Percentiles rank a stretch among this genome's conserved stretches.
phyloP scores from a whole-genome alignment of 2,888 invertebrate genomes.

The Sinelater perroti region DNA sequence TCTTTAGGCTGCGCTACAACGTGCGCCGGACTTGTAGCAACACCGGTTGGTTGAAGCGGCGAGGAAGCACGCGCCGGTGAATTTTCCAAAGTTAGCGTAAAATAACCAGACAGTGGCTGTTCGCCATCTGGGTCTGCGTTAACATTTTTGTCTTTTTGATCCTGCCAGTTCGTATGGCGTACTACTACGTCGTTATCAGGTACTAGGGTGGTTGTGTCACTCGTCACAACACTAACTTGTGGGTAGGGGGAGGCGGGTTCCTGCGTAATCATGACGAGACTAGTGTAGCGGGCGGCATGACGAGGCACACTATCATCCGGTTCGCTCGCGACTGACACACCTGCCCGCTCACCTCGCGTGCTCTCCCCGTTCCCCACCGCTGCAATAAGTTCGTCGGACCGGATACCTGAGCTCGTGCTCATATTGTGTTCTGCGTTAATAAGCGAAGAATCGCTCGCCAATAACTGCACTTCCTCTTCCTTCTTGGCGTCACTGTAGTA shows the following conservation, averaged over 20 bases:
- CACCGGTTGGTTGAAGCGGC: slow-evolving; percentile 38
- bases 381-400: slow-evolving; percentile 55
- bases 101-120: slow-evolving; percentile 58
- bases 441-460: slow-evolving; percentile 25
- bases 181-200: slow-evolving; percentile 68
- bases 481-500: slow-evolving; percentile 16
- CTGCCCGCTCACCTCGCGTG: slow-evolving; percentile 53
- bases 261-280: slow-evolving; percentile 91
- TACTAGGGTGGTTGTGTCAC: slow-evolving; percentile 78
- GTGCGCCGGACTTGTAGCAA: slow-evolving; percentile 30
- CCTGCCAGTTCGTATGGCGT: slow-evolving; percentile 72
- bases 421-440: slow-evolving; percentile 43
- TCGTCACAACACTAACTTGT: slow-evolving; percentile 78
- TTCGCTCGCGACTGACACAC: slow-evolving; percentile 57
- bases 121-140: slow-evolving; percentile 34
- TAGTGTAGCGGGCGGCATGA: slow-evolving; percentile 78
- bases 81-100: slow-evolving; percentile 60
- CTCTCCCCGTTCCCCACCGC: slow-evolving; percentile 52
- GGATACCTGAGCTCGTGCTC: slow-evolving; percentile 52
- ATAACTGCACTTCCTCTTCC: slow-evolving; percentile 36
- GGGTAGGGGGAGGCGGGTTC: slow-evolving; percentile 64
- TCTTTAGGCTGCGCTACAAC: slow-evolving; percentile 35
- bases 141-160: slow-evolving; percentile 45
- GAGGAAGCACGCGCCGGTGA: slow-evolving; percentile 42
- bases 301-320: slow-evolving; percentile 49